These are phyloP conservation scores for Gasterosteus aculeatus DNA, from an alignment of 2,113 vertebrate species.

Conservation along the genomic window DNA sequence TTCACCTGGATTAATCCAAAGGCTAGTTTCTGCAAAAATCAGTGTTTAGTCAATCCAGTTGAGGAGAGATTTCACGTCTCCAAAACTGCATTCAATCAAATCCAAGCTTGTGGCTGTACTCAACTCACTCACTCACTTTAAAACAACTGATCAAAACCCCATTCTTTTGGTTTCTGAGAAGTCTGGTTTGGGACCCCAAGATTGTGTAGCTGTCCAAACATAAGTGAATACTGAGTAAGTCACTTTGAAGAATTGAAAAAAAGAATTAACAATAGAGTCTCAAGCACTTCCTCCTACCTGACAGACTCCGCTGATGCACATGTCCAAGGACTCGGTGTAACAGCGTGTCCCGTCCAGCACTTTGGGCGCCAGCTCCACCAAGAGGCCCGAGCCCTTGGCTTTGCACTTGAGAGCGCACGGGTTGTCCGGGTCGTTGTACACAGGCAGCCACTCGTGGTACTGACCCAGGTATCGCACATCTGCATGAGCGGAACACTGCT, in stretches of 20 bases:
- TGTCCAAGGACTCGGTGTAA: slow-evolving; percentile 95
- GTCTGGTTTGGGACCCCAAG: neutral
- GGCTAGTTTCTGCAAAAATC: neutral
- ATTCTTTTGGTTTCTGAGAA: neutral
- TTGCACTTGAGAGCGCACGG: slow-evolving; percentile 94
- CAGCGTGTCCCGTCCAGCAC: slow-evolving; percentile 96
- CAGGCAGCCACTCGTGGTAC: slow-evolving; percentile 93
- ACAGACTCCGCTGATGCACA: slow-evolving; percentile 96
- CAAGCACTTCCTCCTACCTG: slow-evolving; percentile 81
- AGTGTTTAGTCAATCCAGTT: neutral
- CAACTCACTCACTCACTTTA: slow-evolving; percentile 5
- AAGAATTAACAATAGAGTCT: neutral
- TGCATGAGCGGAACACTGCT: slow-evolving; percentile 96
- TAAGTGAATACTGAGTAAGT: neutral
- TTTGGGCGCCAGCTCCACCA: slow-evolving; percentile 94
- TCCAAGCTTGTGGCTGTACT: neutral
- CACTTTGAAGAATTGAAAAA: neutral
- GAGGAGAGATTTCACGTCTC: neutral
- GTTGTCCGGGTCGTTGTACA: slow-evolving; percentile 93
- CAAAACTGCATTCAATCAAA: neutral
- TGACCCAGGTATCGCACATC: slow-evolving; percentile 92
- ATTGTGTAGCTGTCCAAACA: slow-evolving; percentile 3
- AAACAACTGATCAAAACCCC: neutral
- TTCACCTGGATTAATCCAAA: neutral
- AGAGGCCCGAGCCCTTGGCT: slow-evolving; percentile 82